Percentiles rank a stretch among this genome's conserved stretches.
Evolutionary conservation across 2,113 vertebrate species (phyloP).

Genomic region (Phylloscopus whistleri): DNA sequence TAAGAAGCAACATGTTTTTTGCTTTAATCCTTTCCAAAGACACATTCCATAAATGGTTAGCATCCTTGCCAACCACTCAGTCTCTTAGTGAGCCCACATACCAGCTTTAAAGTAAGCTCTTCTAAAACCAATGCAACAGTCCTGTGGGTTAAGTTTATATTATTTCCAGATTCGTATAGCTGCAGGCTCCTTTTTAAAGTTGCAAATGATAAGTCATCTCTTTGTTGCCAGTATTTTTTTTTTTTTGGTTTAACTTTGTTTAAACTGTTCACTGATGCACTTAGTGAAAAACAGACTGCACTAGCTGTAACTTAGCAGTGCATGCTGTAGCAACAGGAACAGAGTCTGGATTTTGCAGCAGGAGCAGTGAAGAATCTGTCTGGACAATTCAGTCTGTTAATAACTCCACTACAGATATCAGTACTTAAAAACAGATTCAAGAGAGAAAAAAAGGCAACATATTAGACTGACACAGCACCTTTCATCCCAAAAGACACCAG

Average conservation of each 20-base stretch:
- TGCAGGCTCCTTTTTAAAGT: constrained; percentile 65
- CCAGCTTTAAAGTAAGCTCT: constrained; percentile 78
- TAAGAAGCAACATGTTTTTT: constrained; percentile 72
- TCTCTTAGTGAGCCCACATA: constrained; percentile 70
- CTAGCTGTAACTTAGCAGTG: background rate
- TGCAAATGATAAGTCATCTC: constrained; percentile 67
- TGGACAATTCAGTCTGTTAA: background rate
- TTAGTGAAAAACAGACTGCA: constrained; percentile 57
- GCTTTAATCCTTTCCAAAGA: constrained; percentile 78
- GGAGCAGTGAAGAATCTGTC: background rate
- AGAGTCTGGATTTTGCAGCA: background rate
- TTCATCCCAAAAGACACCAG: background rate
- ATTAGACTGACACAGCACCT: background rate
- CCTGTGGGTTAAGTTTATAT: constrained; percentile 74
- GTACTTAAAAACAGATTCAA: background rate
- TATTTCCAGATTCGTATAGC: constrained; percentile 77
- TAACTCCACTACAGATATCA: background rate
- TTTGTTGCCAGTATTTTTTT: constrained; percentile 36
- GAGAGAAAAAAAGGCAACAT: background rate
- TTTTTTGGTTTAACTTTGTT: background rate
- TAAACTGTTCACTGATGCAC: constrained; percentile 46
- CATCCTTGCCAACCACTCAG: constrained; percentile 72
- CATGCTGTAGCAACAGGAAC: background rate
- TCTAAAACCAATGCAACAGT: constrained; percentile 72
- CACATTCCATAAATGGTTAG: constrained; percentile 78